Percentiles rank a stretch among this genome's conserved stretches.
Conservation (phyloP, 2,888 invertebrate species). For the Lasioglossum leucozonium region DNA sequence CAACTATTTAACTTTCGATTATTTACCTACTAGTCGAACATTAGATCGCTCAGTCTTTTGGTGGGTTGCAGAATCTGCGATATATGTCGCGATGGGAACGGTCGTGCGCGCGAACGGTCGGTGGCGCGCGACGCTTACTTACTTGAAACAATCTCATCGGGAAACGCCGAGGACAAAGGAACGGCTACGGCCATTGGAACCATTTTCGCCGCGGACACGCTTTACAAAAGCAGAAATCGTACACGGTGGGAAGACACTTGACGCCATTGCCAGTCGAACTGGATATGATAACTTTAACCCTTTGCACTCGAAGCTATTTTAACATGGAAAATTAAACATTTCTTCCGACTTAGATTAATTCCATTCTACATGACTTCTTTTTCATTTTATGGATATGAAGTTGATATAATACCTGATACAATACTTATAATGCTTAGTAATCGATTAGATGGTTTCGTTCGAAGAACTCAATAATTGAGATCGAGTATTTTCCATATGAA, state of each 20-base stretch:
- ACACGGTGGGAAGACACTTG: neutral
- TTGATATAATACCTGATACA: too few relatives aligned
- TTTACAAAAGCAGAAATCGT: neutral
- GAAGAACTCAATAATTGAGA: neutral
- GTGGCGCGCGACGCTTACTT: neutral
- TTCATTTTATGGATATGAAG: too few relatives aligned
- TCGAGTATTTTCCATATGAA: neutral
- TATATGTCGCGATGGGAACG: constrained; percentile 51
- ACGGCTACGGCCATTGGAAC: neutral
- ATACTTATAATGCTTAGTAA: too few relatives aligned
- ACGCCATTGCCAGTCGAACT: neutral
- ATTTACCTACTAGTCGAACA: constrained; percentile 70
- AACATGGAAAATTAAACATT: too few relatives aligned
- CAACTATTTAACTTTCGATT: constrained; percentile 39
- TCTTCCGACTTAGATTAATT: too few relatives aligned
- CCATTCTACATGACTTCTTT: too few relatives aligned
- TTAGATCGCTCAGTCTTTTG: constrained; percentile 80
- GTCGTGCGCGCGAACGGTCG: constrained; percentile 31
- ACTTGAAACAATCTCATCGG: constrained; percentile 20
- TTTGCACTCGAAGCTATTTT: too few relatives aligned
- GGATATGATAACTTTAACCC: neutral
- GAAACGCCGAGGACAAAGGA: constrained; percentile 15
- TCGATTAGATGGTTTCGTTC: too few relatives aligned
- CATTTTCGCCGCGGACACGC: neutral
- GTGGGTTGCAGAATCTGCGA: constrained; percentile 75